Conservation (phyloP, 1,140 invertebrate genomes). For the Asobara japonica region DNA sequence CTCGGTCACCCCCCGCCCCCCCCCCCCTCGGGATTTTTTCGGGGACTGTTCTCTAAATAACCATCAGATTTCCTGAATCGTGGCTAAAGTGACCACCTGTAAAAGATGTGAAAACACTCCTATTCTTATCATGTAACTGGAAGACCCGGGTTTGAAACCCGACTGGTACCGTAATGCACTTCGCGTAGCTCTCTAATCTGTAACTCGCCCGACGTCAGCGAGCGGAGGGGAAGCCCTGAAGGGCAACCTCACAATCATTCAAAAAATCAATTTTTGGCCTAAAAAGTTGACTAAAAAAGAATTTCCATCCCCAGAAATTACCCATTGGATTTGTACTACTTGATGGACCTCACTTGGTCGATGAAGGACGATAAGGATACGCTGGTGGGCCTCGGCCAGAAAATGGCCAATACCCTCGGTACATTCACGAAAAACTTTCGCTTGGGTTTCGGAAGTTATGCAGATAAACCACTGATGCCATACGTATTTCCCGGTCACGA, state of each 20-base stretch:
- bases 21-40: too few species aligned
- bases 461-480: slow-evolving; percentile 79
- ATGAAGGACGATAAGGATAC: slow-evolving; percentile 90
- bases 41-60: too few species aligned
- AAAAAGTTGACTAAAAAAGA: not conserved
- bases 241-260: not conserved
- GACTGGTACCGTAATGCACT: too few species aligned
- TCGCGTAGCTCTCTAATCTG: too few species aligned
- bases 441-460: slow-evolving; percentile 80
- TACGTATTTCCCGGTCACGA: slow-evolving; percentile 61
- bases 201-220: too few species aligned
- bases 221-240: too few species aligned
- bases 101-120: too few species aligned
- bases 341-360: slow-evolving; percentile 91
- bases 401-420: slow-evolving; percentile 72
- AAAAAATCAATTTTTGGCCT: not conserved
- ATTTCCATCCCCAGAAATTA: slow-evolving; percentile 72
- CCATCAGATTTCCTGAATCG: too few species aligned
- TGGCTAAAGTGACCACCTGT: too few species aligned
- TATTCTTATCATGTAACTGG: too few species aligned
- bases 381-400: slow-evolving; percentile 76
- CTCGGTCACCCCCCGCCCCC: too few species aligned
- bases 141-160: too few species aligned
- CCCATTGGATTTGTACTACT: slow-evolving; percentile 91
- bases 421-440: slow-evolving; percentile 85